These are phyloP conservation scores for Rhinogobio ventralis DNA, from an alignment of 2,797 vertebrate genomes.

Conservation along the genomic window DNA sequence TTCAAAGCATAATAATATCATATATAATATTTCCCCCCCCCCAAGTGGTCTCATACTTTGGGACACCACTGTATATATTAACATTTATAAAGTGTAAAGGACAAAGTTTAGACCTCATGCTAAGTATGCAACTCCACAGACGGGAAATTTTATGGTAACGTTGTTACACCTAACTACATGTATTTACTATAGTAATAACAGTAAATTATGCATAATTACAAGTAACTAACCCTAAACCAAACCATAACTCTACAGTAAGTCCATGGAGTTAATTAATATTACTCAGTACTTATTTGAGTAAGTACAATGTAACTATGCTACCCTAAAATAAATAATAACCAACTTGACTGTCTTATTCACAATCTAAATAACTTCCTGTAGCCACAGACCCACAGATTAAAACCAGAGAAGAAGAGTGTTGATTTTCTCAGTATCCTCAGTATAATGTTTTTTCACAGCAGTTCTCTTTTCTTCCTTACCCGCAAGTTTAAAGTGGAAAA, in stretches of 20 bases:
- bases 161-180: too few species aligned
- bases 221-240: background rate
- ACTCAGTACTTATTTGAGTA: background rate
- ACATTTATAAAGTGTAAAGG: background rate
- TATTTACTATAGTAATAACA: too few species aligned
- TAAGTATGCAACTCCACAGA: background rate
- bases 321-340: background rate
- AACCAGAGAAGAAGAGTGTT: background rate
- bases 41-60: background rate
- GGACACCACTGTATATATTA: background rate
- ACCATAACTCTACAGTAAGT: background rate
- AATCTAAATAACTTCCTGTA: background rate
- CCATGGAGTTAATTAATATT: background rate
- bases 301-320: background rate
- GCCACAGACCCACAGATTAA: background rate
- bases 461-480: background rate
- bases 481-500: slow-evolving; percentile 68
- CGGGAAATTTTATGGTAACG: background rate
- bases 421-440: background rate
- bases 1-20: background rate
- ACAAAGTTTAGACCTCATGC: background rate
- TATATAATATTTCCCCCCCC: background rate
- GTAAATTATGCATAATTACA: background rate
- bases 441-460: background rate
- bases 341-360: background rate